phyloP scores from a whole-genome alignment of 2,797 vertebrate genomes.

The Acrossocheilus fasciatus region DNA sequence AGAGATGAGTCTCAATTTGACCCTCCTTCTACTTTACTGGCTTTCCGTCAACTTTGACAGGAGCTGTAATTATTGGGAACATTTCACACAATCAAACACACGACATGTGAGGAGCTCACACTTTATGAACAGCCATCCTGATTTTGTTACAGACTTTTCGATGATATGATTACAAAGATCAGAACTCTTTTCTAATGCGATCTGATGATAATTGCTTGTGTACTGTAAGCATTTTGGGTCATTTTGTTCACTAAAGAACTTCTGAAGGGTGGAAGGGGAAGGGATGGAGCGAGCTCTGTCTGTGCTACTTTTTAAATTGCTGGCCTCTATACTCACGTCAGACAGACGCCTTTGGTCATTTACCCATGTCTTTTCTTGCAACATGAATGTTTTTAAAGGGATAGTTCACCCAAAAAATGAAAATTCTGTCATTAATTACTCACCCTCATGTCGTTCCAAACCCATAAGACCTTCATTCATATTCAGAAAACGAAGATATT shows the following conservation, averaged over 20 bases:
- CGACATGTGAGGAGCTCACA: neutral
- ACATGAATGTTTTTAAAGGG: neutral
- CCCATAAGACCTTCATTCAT: too few species aligned
- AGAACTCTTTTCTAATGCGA: neutral
- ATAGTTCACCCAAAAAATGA: too few species aligned
- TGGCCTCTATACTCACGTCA: neutral
- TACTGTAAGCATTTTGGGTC: neutral
- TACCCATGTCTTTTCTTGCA: neutral
- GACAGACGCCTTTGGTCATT: neutral
- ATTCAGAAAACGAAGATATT: too few species aligned
- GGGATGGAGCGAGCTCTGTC: neutral
- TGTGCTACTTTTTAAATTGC: neutral
- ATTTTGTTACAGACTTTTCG: neutral
- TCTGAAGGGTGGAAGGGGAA: neutral
- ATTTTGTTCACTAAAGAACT: neutral
- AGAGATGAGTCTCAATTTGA: conserved; percentile 31
- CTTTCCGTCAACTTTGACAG: conserved; percentile 12
- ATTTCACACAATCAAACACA: conserved; percentile 7
- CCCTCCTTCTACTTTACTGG: neutral
- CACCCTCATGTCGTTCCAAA: too few species aligned
- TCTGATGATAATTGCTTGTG: neutral
- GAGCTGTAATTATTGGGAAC: conserved; percentile 31
- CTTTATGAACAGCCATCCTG: neutral
- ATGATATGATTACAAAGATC: neutral
- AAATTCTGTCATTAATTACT: too few species aligned